Evolutionary conservation across 2,797 vertebrate species (phyloP), one percentile per base, ranked within the genome.

Genomic region (Enteromius thamalakanensis): DNA sequence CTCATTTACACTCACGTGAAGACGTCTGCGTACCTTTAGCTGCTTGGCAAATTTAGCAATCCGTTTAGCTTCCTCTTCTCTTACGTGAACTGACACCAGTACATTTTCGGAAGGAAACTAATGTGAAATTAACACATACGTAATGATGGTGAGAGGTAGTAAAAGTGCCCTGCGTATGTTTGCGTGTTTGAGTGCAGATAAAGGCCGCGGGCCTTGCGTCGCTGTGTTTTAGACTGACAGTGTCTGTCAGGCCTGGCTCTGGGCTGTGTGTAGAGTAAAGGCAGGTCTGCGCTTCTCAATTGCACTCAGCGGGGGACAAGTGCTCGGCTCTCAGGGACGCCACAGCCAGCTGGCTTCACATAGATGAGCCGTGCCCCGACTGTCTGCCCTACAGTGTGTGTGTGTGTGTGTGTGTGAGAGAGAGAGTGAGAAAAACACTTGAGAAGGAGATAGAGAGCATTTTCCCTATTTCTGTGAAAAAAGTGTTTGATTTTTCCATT

Each of bases 1-100:
- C 80, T 88, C 90, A 89, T 86, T 65, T 81, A 75, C 6, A 78
- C 85, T 92, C 71, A 89, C 87, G 88, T 92, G 92, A 92, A 92
- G 83, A 88, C 88, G 84, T 83, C 71, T 45, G 82, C 90, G 90
- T 91, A 90, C 91, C 92, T 92, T 90, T 85, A 85, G 89, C 80
- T 82, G 83, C 89, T 89, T 91, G 92, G 91, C 90, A 91, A 88
- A 84, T 86, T 90, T 86, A 85, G 76, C 84, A 81, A 81, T 88
- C 86, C 58, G 87, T 82, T 87, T 84, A 91, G 86, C 85, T 89
- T 85, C 85, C 87, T 89, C 49, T 34, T 72, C 77, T 68, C 77
- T 84, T 83, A 86, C 76, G 79, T 86, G 68, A 58, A 85, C 71
- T 47, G 62, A 83, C 47, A 79, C 65, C 74, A 82, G 76, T 62